Base-by-base conservation (phyloP, 2,113 vertebrate genomes). In the Puma concolor region DNA sequence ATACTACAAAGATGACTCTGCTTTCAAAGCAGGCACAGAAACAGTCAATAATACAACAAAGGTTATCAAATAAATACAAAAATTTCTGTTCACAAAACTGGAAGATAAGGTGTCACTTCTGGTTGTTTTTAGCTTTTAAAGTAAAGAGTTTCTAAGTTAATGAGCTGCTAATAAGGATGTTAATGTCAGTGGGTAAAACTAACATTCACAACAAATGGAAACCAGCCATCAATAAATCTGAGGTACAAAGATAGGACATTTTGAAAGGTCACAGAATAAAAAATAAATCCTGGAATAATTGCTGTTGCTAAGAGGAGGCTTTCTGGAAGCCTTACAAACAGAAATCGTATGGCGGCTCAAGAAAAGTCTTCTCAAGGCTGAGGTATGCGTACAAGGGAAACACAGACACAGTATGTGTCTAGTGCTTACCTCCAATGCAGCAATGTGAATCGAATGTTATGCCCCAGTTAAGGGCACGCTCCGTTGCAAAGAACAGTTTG, bases 151-250 rank as follows among this genome's bases (percentile, higher is more conserved):
- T n/a, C 67, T 71, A 76, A 71, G 50, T 91, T 33, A 91, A 91
- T 66, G 27, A 97, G 31, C 54, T 94, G n/a, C 77, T 92, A 92
- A 67, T 69, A 76, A 87, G 21, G 71, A 84, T 80, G 33, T 60
- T 60, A 63, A 69, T 66, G 57, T 71, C 64, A 84, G 33, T 84
- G 25, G 12, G 14, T 86, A 93, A 91, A 95, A 93, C n/a, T 79
- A 88, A 94, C 27, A 79, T 79, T 95, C 66, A 86, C 54, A 93
- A 93, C 72, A 88, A 93, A 97, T 3, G 89, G 38, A 96, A 88
- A 29, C 21, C 86, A 79, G n/a, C 90, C 7, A 86, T 93, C 69
- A 87, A 9, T 72, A 77, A 91, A 69, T 80, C 29, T 57, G 71
- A 95, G 33, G 2, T 63, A 84, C 19, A 67, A 71, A 88, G 21